phyloP scores from a whole-genome alignment of 2,888 invertebrate genomes.

The Dromius quadrimaculatus region DNA sequence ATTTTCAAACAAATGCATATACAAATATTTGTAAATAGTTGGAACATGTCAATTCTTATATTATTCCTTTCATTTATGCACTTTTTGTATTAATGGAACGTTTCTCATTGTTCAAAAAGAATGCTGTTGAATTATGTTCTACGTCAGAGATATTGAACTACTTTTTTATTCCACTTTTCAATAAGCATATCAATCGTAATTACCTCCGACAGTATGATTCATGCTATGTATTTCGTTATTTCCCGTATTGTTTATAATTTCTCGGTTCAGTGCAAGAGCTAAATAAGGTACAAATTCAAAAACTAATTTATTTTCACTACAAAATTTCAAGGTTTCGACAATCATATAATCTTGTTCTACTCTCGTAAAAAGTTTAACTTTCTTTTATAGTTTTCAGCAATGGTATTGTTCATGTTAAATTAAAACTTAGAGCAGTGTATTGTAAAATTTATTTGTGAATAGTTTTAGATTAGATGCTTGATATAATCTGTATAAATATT shows the following conservation, averaged over 20 bases:
- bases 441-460: too few species aligned
- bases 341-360: constrained; percentile 4
- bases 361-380: constrained; percentile 15
- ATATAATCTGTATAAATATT: too few species aligned
- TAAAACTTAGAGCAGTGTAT: constrained; percentile 12
- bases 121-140: too few species aligned
- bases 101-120: constrained; percentile 4
- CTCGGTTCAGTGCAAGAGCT: constrained; percentile 8
- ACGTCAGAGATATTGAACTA: too few species aligned
- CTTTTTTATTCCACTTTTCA: too few species aligned
- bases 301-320: constrained; percentile 3
- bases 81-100: background rate
- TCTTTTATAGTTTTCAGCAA: constrained; percentile 7
- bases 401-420: constrained; percentile 27
- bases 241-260: constrained; percentile 8
- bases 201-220: too few species aligned
- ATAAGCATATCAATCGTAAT: too few species aligned
- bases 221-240: background rate
- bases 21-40: too few species aligned
- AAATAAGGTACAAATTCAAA: constrained; percentile 24
- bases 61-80: constrained; percentile 1
- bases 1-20: too few species aligned
- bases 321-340: constrained; percentile 12
- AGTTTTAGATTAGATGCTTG: too few species aligned
- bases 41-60: too few species aligned